These are phyloP conservation scores for Dryadula phaetusa DNA, from an alignment of 2,888 invertebrate species.

Conservation along the genomic window DNA sequence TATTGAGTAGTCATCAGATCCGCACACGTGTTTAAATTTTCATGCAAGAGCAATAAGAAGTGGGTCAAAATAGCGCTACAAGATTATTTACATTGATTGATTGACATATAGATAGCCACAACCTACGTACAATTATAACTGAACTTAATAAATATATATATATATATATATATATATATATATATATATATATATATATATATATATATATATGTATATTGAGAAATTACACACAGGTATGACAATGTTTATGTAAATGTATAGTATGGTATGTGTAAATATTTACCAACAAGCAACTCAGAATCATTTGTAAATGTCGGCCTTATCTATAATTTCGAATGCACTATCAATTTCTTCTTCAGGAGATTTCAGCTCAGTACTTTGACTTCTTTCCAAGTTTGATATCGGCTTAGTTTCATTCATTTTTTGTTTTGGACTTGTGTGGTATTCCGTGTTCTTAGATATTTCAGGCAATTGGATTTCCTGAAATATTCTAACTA, in stretches of 20 bases:
- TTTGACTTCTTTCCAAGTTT: slow-evolving; percentile 44
- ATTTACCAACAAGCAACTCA: neutral
- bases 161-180: no score
- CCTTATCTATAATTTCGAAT: slow-evolving; percentile 73
- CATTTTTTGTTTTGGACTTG: slow-evolving; percentile 40
- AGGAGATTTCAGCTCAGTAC: slow-evolving; percentile 56
- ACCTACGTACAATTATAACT: no score
- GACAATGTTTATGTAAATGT: neutral
- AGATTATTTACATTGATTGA: neutral
- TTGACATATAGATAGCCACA: neutral
- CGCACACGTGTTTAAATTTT: no score
- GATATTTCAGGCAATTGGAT: slow-evolving; percentile 59
- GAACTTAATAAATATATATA: no score
- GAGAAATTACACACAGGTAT: neutral
- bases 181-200: no score
- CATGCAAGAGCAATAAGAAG: neutral
- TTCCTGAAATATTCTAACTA: slow-evolving; percentile 55
- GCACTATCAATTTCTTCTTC: slow-evolving; percentile 79
- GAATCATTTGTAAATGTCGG: slow-evolving; percentile 50
- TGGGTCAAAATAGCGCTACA: neutral
- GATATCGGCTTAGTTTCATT: slow-evolving; percentile 34
- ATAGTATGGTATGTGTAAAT: no score
- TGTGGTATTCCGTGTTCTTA: slow-evolving; percentile 61
- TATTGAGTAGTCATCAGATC: no score
- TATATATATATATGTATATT: neutral